Base-by-base conservation (phyloP, 2,797 vertebrate species). In the Acestrorhynchus altus region DNA sequence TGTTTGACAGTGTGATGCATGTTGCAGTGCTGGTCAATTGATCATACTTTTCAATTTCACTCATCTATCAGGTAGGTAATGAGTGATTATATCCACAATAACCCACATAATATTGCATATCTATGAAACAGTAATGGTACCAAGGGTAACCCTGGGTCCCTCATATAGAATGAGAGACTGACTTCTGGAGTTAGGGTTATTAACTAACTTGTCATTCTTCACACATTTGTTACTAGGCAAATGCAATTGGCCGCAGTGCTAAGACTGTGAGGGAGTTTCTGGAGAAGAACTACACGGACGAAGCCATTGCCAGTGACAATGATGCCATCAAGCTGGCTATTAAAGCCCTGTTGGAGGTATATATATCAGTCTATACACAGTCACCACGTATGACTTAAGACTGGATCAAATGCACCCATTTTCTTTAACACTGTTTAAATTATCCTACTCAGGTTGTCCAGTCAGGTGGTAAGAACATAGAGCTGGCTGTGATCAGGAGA, bases 231-330 rank as follows among this genome's bases (percentile, higher is more conserved):
- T 16, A 20, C 78, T 80, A 94, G 95, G 93, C 94, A 86, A 95
- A 95, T 64, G 95, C 92, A 65, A 95, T 95, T 57, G 92, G 93
- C 59, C 93, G 92, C 13, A 95, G 91, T 78, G 94, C 93, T 74
- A 95, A 96, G 92, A 95, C 92, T 0, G 93, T 93, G 42, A 89
- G 93, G 80, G 93, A 94, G 86, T 93, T 96, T 92, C 88, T 96
- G 87, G 94, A 96, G 89, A 95, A 96, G 86, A 93, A 96, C 89
- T 96, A 94, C 83, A 91, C 92, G n/a, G 91, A 95, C 44, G 93
- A 92, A 85, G 89, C 91, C 80, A 93, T 94, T 72, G 92, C 92
- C 79, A 89, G 91, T 42, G 92, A 94, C 89, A 95, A 90, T 10
- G 92, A 95, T 65, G 83, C 94, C 2, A 94, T 92, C 49, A 93